Evolutionary conservation across 2,888 invertebrate species (phyloP).

Genomic region (Salticus scenicus): DNA sequence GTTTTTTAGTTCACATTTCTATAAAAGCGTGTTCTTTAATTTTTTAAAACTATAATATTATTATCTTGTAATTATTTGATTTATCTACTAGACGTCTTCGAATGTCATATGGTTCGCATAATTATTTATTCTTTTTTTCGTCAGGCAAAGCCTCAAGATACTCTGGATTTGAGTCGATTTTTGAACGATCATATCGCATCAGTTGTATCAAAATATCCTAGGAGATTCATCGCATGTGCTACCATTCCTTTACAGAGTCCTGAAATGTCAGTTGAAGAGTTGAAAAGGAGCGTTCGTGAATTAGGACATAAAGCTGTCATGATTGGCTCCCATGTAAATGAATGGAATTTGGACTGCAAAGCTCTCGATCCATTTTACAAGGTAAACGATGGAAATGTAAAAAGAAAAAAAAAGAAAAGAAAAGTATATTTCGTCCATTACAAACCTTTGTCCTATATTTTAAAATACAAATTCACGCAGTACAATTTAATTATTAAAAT

Average conservation of each 20-base stretch:
- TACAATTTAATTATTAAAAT: no score
- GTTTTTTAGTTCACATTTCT: no score
- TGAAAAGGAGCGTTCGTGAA: slow-evolving; percentile 77
- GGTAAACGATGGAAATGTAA: no score
- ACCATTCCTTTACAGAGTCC: slow-evolving; percentile 79
- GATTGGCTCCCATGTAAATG: slow-evolving; percentile 79
- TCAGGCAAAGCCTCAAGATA: slow-evolving; percentile 79
- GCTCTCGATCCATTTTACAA: slow-evolving; percentile 78
- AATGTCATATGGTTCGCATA: no score
- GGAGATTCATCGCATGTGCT: slow-evolving; percentile 78
- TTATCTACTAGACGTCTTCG: no score
- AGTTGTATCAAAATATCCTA: slow-evolving; percentile 77
- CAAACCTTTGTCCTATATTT: no score
- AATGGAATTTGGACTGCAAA: slow-evolving; percentile 78
- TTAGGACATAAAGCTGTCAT: slow-evolving; percentile 78
- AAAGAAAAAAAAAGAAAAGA: no score
- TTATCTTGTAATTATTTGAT: no score
- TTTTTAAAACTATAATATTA: no score
- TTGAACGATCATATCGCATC: slow-evolving; percentile 79
- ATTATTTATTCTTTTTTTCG: not conserved
- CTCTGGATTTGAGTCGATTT: slow-evolving; percentile 77
- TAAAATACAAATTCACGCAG: no score
- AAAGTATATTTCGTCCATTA: no score
- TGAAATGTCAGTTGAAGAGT: slow-evolving; percentile 78
- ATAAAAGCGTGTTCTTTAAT: no score